These are phyloP conservation scores for Cyprinus carpio DNA, from an alignment of 2,113 vertebrate genomes.

Conservation along the genomic window DNA sequence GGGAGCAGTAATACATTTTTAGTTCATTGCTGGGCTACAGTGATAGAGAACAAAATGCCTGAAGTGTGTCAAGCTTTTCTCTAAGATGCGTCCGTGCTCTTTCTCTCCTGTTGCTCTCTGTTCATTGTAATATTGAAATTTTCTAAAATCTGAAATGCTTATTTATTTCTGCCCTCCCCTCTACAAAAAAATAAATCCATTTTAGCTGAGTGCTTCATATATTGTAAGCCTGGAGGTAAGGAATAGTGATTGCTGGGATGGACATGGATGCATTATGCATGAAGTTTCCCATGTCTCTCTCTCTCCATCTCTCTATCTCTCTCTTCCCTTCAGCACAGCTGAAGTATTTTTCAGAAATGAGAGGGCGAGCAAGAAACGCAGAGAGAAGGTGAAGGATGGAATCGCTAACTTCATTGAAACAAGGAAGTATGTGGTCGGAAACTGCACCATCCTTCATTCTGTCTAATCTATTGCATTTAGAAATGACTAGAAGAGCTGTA, in stretches of 20 bases:
- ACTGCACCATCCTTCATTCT: slow-evolving; percentile 17
- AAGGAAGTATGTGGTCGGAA: slow-evolving; percentile 35
- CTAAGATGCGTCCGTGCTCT: not conserved
- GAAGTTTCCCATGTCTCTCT: slow-evolving; percentile 46
- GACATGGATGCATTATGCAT: slow-evolving; percentile 58
- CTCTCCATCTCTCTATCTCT: slow-evolving; percentile 36
- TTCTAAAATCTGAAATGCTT: slow-evolving; percentile 48
- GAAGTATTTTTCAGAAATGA: slow-evolving; percentile 53
- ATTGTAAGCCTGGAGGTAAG: slow-evolving; percentile 52
- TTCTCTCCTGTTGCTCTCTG: not conserved
- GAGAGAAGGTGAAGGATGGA: slow-evolving; percentile 37
- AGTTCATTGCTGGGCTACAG: not conserved
- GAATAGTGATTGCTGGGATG: slow-evolving; percentile 52
- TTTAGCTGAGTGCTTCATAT: slow-evolving; percentile 54
- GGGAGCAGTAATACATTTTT: slow-evolving; percentile 12
- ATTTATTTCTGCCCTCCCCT: slow-evolving; percentile 51
- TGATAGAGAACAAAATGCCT: slow-evolving; percentile 21
- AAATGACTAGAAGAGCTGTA: slow-evolving; percentile 11
- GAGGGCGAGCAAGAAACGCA: slow-evolving; percentile 25
- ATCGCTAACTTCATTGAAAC: slow-evolving; percentile 17
- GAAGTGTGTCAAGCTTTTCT: slow-evolving; percentile 23
- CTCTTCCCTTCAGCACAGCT: slow-evolving; percentile 30
- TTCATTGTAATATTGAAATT: slow-evolving; percentile 44
- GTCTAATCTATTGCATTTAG: slow-evolving; percentile 26
- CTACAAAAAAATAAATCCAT: slow-evolving; percentile 43